Percentiles rank a stretch among this genome's conserved stretches.
phyloP scores from a whole-genome alignment of 2,797 vertebrate genomes.

The Pseudochirops cupreus region DNA sequence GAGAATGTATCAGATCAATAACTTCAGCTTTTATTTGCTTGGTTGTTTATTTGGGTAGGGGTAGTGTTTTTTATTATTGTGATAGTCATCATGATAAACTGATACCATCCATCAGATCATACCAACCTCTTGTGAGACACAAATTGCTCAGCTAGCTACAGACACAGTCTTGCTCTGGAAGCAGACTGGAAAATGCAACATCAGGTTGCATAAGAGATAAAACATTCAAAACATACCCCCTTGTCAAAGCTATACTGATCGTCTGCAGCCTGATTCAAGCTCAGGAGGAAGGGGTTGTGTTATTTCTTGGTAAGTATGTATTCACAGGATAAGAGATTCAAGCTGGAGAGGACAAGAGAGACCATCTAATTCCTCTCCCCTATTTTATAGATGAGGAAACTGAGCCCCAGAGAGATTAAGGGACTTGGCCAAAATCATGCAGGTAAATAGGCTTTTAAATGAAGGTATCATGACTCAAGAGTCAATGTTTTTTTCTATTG shows the following conservation, averaged over 20 bases:
- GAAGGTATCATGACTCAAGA: background rate
- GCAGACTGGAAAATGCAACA: background rate
- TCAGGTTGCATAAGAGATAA: background rate
- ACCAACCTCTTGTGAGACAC: background rate
- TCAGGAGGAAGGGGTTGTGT: background rate
- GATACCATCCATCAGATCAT: background rate
- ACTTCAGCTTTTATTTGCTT: background rate
- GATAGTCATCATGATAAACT: background rate
- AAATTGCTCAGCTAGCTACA: background rate
- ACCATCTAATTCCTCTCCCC: background rate
- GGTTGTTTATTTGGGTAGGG: background rate
- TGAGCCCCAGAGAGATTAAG: background rate
- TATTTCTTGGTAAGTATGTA: background rate
- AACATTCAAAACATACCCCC: background rate
- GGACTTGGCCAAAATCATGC: background rate
- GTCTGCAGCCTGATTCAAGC: background rate
- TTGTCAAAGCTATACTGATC: background rate
- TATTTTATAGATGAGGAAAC: background rate
- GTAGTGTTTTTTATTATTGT: background rate
- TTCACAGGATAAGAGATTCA: background rate
- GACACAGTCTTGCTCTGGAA: background rate
- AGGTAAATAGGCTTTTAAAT: background rate
- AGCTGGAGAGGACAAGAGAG: background rate
- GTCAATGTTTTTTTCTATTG: background rate
- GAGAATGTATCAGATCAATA: background rate